Percentiles rank a stretch among this genome's conserved stretches.
phyloP scores from a whole-genome alignment of 1,140 invertebrate species.

The Ylistrum balloti region DNA sequence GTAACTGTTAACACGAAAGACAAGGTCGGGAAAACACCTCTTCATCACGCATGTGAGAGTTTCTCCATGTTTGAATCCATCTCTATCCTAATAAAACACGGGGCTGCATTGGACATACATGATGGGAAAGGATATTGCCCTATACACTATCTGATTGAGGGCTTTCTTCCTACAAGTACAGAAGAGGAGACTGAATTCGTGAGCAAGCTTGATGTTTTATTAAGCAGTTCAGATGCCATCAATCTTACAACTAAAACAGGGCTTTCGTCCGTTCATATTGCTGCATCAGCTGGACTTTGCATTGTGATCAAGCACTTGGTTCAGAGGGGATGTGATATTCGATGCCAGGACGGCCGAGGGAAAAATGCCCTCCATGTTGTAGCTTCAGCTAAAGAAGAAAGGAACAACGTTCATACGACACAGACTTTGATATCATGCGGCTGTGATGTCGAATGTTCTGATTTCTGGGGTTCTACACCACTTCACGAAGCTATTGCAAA shows the following conservation, averaged over 20 bases:
- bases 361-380: slow-evolving; percentile 43
- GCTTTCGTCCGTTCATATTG: slow-evolving; percentile 36
- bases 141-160: slow-evolving; percentile 44
- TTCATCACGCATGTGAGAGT: slow-evolving; percentile 43
- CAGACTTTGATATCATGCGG: slow-evolving; percentile 29
- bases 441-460: slow-evolving; percentile 5
- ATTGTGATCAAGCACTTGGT: slow-evolving; percentile 42
- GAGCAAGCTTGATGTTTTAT: slow-evolving; percentile 12
- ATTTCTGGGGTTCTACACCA: slow-evolving; percentile 43
- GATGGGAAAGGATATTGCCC: slow-evolving; percentile 47
- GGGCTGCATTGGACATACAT: not conserved
- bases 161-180: not conserved
- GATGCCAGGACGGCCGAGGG: slow-evolving; percentile 24
- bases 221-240: slow-evolving; percentile 27
- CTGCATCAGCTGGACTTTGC: not conserved
- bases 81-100: slow-evolving; percentile 41
- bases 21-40: not conserved
- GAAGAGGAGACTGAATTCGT: not conserved
- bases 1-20: slow-evolving; percentile 42
- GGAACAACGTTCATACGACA: not conserved
- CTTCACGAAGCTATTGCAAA: slow-evolving; percentile 46
- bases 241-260: slow-evolving; percentile 30
- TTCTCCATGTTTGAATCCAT: slow-evolving; percentile 39
- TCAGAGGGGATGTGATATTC: slow-evolving; percentile 40
- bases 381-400: not conserved